phyloP scores from a whole-genome alignment of 1,140 invertebrate genomes.

The Rhizoglyphus robini region DNA sequence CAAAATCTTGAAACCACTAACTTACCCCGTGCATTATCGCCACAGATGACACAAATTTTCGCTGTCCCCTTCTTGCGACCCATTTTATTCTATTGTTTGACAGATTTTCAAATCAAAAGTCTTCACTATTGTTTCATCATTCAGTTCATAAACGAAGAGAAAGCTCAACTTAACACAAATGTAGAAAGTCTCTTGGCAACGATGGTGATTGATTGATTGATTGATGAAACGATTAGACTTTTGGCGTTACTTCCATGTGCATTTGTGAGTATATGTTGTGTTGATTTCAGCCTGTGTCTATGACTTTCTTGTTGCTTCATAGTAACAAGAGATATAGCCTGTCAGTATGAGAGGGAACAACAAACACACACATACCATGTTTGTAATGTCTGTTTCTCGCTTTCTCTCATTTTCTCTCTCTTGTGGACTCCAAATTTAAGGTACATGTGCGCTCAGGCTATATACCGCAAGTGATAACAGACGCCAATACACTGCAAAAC shows the following conservation, averaged over 20 bases:
- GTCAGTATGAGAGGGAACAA: too few species aligned
- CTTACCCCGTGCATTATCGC: constrained; percentile 61
- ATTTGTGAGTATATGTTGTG: too few species aligned
- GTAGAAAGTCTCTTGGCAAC: background rate
- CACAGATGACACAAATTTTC: constrained; percentile 58
- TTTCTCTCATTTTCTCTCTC: too few species aligned
- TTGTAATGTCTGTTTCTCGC: too few species aligned
- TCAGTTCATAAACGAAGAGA: background rate
- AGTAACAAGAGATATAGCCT: too few species aligned
- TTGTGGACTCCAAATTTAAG: too few species aligned
- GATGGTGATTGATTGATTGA: background rate
- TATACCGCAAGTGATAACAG: background rate
- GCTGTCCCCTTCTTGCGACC: background rate
- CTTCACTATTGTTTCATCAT: background rate
- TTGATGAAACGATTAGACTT: background rate
- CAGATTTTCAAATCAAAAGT: background rate
- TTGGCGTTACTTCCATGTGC: too few species aligned
- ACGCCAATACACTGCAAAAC: background rate
- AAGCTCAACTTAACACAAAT: background rate
- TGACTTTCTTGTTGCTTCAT: too few species aligned
- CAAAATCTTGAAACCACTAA: too few species aligned
- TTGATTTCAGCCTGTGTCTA: too few species aligned
- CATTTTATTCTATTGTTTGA: background rate
- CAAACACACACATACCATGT: too few species aligned
- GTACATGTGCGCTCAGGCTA: too few species aligned